Evolutionary conservation across 1,140 invertebrate species (phyloP), one percentile per base, ranked within the genome.

Genomic region (Apis mellifera): DNA sequence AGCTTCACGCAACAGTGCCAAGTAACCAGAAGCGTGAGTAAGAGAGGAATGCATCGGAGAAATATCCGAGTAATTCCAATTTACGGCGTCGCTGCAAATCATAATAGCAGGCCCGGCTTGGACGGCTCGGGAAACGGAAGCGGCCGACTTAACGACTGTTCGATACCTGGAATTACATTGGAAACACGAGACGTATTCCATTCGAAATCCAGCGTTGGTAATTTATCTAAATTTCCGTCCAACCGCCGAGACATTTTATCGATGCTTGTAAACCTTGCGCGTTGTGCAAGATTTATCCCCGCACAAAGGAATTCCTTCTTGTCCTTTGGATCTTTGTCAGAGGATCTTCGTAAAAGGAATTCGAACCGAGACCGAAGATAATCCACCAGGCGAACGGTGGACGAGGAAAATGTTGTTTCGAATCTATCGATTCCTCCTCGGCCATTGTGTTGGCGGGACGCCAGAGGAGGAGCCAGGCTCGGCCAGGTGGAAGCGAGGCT

Each of bases 31-130:
- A n/a, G n/a, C n/a, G n/a, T n/a, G n/a, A n/a, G n/a, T n/a, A n/a
- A n/a, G n/a, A n/a, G n/a, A n/a, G n/a, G n/a, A n/a, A n/a, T n/a
- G n/a, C n/a, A n/a, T n/a, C n/a, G n/a, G 15, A 8, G 72, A 64
- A 26, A 64, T 64, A 19, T 65, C 64, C 64, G 17, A 42, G 1
- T 91, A 90, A 90, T 90, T 88, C 89, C 86, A 88, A 91, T 91
- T 91, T 91, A 90, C 84, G 88, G 70, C 77, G 76, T 52, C 79
- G 66, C 68, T 69, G 89, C 90, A 90, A 91, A 88, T 91, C 89
- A 88, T 89, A 87, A 65, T 7, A 7, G 2, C 32, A 0, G 32
- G 32, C 32, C 32, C 32, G 32, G n/a, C n/a, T 42, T 7, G 32
- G 32, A 42, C 32, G 32, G 32, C 32, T 42, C 32, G 32, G n/a